These are phyloP conservation scores for Atta texana DNA, from an alignment of 1,140 invertebrate species.

Conservation along the genomic window DNA sequence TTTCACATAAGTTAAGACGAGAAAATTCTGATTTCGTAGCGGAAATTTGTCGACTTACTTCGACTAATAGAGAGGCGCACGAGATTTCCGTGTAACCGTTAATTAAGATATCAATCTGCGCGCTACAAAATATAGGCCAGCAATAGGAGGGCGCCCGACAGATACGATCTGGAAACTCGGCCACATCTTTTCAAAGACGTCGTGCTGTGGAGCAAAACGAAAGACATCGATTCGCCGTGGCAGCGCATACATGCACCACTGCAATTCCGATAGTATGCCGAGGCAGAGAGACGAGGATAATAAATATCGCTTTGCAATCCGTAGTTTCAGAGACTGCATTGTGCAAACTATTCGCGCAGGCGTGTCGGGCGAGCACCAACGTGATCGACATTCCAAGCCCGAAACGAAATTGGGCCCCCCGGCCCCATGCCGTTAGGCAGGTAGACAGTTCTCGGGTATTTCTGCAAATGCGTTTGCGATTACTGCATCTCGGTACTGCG, in stretches of 20 bases:
- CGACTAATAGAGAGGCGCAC: conserved; percentile 49
- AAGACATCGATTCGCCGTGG: conserved; percentile 56
- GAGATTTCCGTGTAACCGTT: conserved; percentile 56
- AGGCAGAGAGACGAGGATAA: conserved; percentile 16
- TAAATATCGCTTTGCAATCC: conserved; percentile 71
- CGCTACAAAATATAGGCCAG: conserved; percentile 51
- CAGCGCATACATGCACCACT: conserved; percentile 11
- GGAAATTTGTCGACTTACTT: conserved; percentile 12
- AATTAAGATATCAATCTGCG: conserved; percentile 60
- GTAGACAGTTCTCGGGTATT: background rate
- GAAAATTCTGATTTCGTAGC: background rate
- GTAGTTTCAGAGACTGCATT: conserved; percentile 32
- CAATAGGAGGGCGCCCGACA: conserved; percentile 35
- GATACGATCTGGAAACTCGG: conserved; percentile 38
- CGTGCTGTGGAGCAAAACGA: conserved; percentile 23
- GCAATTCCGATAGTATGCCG: conserved; percentile 56
- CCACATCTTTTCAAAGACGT: conserved; percentile 56
- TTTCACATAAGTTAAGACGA: background rate
- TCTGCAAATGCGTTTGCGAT: conserved; percentile 9
- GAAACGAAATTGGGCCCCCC: conserved; percentile 17
- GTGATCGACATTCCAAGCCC: conserved; percentile 28
- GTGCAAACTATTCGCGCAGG: conserved; percentile 50
- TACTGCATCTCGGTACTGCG: background rate
- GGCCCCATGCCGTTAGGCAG: background rate
- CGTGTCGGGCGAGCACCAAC: conserved; percentile 9